Conservation (phyloP, 2,797 vertebrate species). For the Myotis pilosus region DNA sequence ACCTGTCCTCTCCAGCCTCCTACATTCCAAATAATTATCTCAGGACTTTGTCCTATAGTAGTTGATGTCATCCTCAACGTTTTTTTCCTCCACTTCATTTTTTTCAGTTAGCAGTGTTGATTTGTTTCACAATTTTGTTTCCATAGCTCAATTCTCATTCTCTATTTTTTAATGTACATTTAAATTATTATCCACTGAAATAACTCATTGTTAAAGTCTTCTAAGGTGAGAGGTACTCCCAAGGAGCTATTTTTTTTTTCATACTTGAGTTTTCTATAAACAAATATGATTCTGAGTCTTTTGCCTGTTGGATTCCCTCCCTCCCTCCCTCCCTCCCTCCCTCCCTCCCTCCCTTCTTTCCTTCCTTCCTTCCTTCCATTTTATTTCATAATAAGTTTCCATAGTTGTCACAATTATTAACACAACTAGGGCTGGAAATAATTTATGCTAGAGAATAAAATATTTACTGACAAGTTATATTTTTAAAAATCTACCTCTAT, state of each 20-base stretch:
- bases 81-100: background rate
- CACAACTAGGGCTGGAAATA: background rate
- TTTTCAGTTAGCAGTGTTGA: background rate
- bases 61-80: background rate
- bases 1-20: background rate
- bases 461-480: background rate
- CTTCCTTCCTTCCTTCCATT: background rate
- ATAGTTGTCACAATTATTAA: background rate
- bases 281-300: background rate
- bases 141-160: background rate
- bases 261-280: background rate
- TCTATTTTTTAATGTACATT: background rate
- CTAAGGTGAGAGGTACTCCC: background rate
- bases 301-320: background rate
- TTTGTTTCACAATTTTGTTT: background rate
- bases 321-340: background rate
- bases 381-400: background rate
- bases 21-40: background rate
- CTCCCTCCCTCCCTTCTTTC: too few species aligned
- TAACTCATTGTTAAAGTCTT: background rate
- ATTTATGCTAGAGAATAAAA: background rate
- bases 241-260: background rate
- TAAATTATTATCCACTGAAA: background rate
- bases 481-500: background rate
- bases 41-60: background rate